Evolutionary conservation across 2,888 invertebrate species (phyloP), one percentile per base, ranked within the genome.

Genomic region (Priocnemis perturbator): DNA sequence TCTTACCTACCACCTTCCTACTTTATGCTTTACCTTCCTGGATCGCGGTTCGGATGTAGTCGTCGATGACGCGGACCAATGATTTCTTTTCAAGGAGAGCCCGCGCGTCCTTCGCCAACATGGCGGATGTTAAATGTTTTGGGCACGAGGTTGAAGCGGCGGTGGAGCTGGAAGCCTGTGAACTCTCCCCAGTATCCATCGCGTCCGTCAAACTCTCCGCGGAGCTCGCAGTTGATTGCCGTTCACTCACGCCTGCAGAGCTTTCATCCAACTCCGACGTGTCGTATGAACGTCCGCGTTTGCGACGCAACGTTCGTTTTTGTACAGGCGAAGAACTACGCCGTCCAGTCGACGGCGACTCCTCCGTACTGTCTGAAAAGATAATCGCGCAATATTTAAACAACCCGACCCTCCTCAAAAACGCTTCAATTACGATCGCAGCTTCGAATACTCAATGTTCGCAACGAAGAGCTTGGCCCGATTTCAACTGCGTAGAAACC

Each of bases 41-140:
- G 23, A 86, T 76, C 3, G 85, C 83, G 30, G 76, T 78, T 59
- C 74, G 81, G 30, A 86, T 81, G 66, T 83, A 86, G 59, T 72
- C 78, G 59, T 86, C 84, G 67, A 86, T 83, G 50, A 77, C 76
- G 48, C 82, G 76, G 15, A 85, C 72, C 3, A 86, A 61, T 0
- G 81, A 79, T 3, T 73, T 78, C 50, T 74, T 79, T n/a, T 73
- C 78, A 0, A 76, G 58, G 5, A 79, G 63, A 11, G 73, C 66
- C 17, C 61, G 67, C 3, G 69, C 74, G 45, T 56, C 67, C 44
- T 76, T 62, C 48, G 74, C 61, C 19, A 76, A 62, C 1, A 68
- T 70, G 2, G 67, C 21, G 7, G 69, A 53, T 0, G 55, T 47
- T 11, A 68, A 72, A 61, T 69, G 67, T 19, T 69, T 58, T 37